Conservation (phyloP, 2,113 vertebrate genomes). For the Leptobrachium leishanense region DNA sequence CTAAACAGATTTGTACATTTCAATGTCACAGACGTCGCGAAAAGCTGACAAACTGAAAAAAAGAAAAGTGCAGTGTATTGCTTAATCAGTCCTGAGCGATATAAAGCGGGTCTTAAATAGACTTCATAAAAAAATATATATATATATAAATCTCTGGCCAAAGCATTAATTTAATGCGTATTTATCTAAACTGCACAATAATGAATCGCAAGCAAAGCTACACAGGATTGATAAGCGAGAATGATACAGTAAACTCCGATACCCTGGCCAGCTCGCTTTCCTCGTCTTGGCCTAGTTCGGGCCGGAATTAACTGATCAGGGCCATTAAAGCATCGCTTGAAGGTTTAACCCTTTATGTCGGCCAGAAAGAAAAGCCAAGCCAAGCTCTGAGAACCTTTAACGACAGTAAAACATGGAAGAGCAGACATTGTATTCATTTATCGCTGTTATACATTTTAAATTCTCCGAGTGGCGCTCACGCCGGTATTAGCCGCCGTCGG, state of each 20-base stretch:
- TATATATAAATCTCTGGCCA: conserved; percentile 3
- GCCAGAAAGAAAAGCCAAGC: too few relatives aligned
- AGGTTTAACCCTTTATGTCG: background rate
- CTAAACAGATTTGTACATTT: conserved; percentile 28
- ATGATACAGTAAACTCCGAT: too few relatives aligned
- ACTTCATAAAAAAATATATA: background rate
- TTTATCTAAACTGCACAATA: background rate
- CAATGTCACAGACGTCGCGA: conserved; percentile 12
- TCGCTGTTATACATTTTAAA: background rate
- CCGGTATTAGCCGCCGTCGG: background rate
- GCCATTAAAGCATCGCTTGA: too few relatives aligned
- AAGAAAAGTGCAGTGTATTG: conserved; percentile 1
- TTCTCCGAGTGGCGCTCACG: background rate
- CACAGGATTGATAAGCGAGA: background rate
- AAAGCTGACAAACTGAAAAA: background rate
- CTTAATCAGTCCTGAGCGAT: background rate
- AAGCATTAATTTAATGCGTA: background rate
- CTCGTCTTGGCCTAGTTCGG: too few relatives aligned
- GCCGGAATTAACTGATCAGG: too few relatives aligned
- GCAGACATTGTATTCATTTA: background rate
- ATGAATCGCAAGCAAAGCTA: background rate
- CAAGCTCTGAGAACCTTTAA: too few relatives aligned
- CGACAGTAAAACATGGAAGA: background rate
- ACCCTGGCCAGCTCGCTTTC: too few relatives aligned
- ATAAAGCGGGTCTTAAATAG: conserved; percentile 6